Evolutionary conservation across 2,888 invertebrate species (phyloP), one percentile per base, ranked within the genome.

Genomic region (Mimachlamys varia): DNA sequence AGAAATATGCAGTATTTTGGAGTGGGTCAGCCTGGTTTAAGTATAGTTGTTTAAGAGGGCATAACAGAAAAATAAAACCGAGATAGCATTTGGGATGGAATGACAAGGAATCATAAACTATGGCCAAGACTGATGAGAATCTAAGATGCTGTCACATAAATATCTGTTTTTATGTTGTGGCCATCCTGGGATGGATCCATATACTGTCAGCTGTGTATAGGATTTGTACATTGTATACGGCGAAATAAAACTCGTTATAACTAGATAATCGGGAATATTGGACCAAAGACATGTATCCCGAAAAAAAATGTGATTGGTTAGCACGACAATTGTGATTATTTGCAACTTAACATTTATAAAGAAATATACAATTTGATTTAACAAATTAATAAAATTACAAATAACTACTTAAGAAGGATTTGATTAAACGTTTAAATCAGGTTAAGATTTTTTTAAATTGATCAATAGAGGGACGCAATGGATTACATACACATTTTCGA

Each of bases 211-310:
- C 76, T 22, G 62, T 62, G 22, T 7, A 62, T 22, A 17, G 7
- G 22, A 10, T 22, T 17, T 13, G 13, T 58, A 17, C 10, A 33
- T n/a, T 17, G 15, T 58, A 17, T n/a, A 33, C 76, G 33, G 27
- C 76, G 33, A 76, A 76, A 27, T 12, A 76, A 76, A 27, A 76
- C 76, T 76, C 76, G 76, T 76, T 76, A 76, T 76, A 33, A 76
- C 27, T 7, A 12, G 33, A 76, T 1, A 76, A 22, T 22, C 76
- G 76, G 27, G 17, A 2, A 76, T 76, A 13, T 27, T 13, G 76
- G 22, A 0, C 22, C 0, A 27, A 76, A 76, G 76, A 33, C 76
- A 27, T 27, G 15, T 76, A 76, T 27, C 7, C 4, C 27, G 33
- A 76, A 76, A 76, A 76, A 76, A 33, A 33, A 17, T 76, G 10